Evolutionary conservation across 2,888 invertebrate genomes (phyloP), one percentile per base, ranked within the genome.

Genomic region (Zootermopsis nevadensis): DNA sequence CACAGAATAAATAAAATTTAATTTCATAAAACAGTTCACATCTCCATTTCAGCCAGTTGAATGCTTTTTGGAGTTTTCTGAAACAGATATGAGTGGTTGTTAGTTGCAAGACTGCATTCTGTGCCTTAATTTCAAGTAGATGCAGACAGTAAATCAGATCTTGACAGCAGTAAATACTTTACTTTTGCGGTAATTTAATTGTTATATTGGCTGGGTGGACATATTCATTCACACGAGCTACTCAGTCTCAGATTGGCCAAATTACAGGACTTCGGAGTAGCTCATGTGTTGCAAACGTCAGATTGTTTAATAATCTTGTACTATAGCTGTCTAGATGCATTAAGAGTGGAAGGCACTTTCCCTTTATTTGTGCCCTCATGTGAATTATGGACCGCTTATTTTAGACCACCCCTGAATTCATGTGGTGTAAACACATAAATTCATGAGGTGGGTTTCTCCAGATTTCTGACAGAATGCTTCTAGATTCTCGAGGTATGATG

Each of bases 21-120:
- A 19, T 48, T 48, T 48, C 19, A 19, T 48, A 19, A 1, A 48
- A 19, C 19, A 48, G 19, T 8, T 12, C 48, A 60, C 27, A 27
- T 8, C 10, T 27, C 7, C 27, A 60, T n/a, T 8, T 38, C 74
- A 74, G 74, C 74, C 74, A 74, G 74, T 74, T 74, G 74, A 74
- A 31, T 33, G 10, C 74, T 31, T 74, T 33, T 24, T 74, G 74
- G n/a, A 74, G 60, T 74, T 74, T 74, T 42, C 33, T n/a, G n/a
- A 60, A 48, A 48, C 48, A 48, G 19, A 19, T 15, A 15, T 48
- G 48, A n/a, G n/a, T 60, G 60, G 19, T 55, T 3, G 22, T 55
- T n/a, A 10, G 60, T 60, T 60, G n/a, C 60, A 60, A 27, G 60
- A 60, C 15, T 60, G 8, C 38, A 15, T 60, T 60, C 60, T 27